These are phyloP conservation scores for Chaenocephalus aceratus DNA, from an alignment of 2,113 vertebrate species.

Conservation along the genomic window DNA sequence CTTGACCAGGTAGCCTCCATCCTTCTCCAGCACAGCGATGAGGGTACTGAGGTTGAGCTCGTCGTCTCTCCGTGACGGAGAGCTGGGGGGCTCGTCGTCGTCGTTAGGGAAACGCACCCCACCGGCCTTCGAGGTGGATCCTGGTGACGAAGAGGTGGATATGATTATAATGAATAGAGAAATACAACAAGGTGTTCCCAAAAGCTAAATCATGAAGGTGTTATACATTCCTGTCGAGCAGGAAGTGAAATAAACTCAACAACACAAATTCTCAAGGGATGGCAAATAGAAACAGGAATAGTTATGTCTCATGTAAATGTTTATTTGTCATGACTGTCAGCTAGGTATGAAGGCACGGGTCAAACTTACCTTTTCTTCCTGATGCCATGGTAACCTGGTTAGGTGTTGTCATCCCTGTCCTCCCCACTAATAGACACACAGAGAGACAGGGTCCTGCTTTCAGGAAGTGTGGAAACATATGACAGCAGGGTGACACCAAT, in stretches of 20 bases:
- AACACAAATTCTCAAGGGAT: neutral
- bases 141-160: conserved; percentile 31
- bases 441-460: neutral
- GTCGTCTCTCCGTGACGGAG: conserved; percentile 65
- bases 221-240: neutral
- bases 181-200: neutral
- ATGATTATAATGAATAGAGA: neutral
- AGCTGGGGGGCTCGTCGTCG: conserved; percentile 45
- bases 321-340: too few relatives aligned
- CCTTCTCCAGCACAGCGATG: conserved; percentile 67
- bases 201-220: too few relatives aligned
- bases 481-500: too few relatives aligned
- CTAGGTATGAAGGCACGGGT: neutral
- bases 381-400: conserved; percentile 66
- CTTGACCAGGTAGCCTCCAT: conserved; percentile 79
- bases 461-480: neutral
- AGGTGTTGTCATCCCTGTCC: conserved; percentile 62
- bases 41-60: conserved; percentile 66
- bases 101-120: conserved; percentile 79
- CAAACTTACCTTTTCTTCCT: conserved; percentile 65
- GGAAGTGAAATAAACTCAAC: neutral
- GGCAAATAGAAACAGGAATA: neutral
- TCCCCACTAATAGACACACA: conserved; percentile 5
- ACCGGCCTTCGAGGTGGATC: conserved; percentile 75
- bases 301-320: too few relatives aligned